phyloP scores from a whole-genome alignment of 2,797 vertebrate species.

The Rallus crepitans region DNA sequence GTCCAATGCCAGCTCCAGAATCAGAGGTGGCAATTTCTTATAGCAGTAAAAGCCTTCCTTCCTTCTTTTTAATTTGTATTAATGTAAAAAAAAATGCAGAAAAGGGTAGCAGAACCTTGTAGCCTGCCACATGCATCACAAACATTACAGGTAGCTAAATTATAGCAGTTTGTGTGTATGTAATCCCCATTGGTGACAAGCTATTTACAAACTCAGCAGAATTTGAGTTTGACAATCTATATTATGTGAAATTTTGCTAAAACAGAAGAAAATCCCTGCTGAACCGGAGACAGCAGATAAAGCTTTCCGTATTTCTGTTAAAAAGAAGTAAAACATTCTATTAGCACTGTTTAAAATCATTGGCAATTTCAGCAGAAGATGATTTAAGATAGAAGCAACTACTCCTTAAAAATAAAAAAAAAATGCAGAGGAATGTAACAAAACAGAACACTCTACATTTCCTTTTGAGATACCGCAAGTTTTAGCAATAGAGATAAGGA shows the following conservation, averaged over 20 bases:
- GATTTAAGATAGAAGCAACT: neutral
- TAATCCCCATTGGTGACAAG: neutral
- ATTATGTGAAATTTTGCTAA: neutral
- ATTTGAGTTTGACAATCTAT: neutral
- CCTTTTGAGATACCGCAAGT: neutral
- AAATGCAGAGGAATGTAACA: neutral
- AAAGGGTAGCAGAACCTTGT: neutral
- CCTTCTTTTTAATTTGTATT: neutral
- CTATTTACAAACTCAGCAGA: neutral
- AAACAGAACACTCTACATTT: neutral
- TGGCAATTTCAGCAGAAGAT: neutral
- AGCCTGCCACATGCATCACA: neutral
- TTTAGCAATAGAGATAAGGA: neutral
- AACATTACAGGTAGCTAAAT: neutral
- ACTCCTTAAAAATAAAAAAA: neutral
- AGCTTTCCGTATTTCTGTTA: neutral
- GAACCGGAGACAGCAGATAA: neutral
- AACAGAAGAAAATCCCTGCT: neutral
- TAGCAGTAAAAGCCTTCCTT: neutral
- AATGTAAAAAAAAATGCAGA: neutral
- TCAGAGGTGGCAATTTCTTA: neutral
- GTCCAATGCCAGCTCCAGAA: neutral
- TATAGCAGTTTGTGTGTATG: neutral
- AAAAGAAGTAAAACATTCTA: neutral
- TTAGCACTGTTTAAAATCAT: neutral